Evolutionary conservation across 2,113 vertebrate genomes (phyloP).

Genomic region (Halichoeres trimaculatus): DNA sequence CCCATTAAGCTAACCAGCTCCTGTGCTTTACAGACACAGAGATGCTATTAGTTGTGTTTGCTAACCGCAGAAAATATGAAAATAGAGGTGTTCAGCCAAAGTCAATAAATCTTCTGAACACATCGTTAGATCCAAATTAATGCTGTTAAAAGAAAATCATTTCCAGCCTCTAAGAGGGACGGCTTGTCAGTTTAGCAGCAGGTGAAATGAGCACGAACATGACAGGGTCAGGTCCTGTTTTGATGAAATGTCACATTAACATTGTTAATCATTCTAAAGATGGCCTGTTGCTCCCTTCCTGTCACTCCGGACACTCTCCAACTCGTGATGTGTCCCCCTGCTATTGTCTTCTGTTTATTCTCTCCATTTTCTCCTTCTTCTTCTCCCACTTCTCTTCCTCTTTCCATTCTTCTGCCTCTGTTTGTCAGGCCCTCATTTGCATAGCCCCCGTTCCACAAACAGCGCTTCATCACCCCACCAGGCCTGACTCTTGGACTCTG

Average conservation of each 20-base stretch:
- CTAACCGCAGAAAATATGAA: neutral
- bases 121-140: neutral
- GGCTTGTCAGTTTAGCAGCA: conserved; percentile 9
- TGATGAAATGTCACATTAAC: conserved; percentile 45
- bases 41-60: neutral
- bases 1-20: no score
- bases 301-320: conserved; percentile 19
- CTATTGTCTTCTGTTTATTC: neutral
- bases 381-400: conserved; percentile 15
- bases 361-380: neutral
- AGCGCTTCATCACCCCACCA: conserved; percentile 31
- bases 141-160: neutral
- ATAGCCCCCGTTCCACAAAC: conserved; percentile 40
- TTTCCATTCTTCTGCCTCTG: conserved; percentile 9
- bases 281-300: conserved; percentile 21
- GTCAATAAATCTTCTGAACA: neutral
- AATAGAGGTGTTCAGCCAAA: no score
- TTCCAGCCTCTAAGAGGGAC: neutral
- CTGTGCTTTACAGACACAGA: no score
- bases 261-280: conserved; percentile 42
- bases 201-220: conserved; percentile 35
- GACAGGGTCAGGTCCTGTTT: conserved; percentile 41
- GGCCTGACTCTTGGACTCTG: conserved; percentile 51
- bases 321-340: neutral
- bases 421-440: conserved; percentile 37